Evolutionary conservation across 2,888 invertebrate genomes (phyloP).

Genomic region (Yponomeuta malinellus): DNA sequence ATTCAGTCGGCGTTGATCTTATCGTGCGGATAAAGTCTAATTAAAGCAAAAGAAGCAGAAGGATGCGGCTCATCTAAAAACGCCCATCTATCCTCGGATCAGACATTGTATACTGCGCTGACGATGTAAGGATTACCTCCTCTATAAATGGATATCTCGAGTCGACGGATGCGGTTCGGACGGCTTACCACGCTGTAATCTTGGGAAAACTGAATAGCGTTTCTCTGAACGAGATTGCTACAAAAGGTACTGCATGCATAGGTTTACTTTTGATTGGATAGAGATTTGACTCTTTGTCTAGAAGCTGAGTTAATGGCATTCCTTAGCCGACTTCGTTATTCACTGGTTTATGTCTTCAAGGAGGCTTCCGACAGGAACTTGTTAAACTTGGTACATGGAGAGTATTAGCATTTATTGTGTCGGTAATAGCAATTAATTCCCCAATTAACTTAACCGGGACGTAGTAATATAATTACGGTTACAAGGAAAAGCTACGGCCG

Average conservation of each 20-base stretch:
- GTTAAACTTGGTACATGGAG: not conserved
- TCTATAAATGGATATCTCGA: conserved; percentile 41
- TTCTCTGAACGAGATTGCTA: conserved; percentile 24
- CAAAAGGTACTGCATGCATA: conserved; percentile 26
- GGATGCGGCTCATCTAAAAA: conserved; percentile 31
- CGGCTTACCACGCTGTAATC: conserved; percentile 25
- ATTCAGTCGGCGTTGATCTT: conserved; percentile 5
- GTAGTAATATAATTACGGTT: not conserved
- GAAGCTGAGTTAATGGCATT: not conserved
- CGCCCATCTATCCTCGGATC: conserved; percentile 34
- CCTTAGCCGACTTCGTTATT: not conserved
- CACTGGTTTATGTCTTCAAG: not conserved
- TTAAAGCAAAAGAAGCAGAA: conserved; percentile 17
- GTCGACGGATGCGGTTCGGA: not conserved
- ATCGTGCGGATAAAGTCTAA: conserved; percentile 16
- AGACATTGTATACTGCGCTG: conserved; percentile 29
- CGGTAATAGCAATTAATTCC: not conserved
- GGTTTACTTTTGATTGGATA: conserved; percentile 19
- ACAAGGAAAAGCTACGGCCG: not conserved
- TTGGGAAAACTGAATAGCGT: conserved; percentile 30
- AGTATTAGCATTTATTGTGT: not conserved
- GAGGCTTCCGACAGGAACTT: not conserved
- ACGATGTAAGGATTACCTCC: conserved; percentile 37
- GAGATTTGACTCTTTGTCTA: not conserved
- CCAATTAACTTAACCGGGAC: not conserved